Conservation (phyloP, 2,797 vertebrate genomes). For the Muscicapa striata region DNA sequence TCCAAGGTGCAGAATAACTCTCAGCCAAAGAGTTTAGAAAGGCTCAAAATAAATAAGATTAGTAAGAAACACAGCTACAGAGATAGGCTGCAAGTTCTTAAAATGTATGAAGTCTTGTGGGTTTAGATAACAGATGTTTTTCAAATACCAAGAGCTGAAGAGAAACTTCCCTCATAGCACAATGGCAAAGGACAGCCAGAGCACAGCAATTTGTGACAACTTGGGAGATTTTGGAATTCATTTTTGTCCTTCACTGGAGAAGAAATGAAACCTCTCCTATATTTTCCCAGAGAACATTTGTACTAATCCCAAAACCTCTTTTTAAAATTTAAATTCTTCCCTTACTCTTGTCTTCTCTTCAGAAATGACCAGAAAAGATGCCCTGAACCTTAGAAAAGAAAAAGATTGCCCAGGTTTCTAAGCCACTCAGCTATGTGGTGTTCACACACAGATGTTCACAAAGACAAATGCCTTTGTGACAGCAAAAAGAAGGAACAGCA, state of each 20-base stretch:
- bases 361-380: neutral
- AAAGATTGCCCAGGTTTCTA: neutral
- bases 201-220: neutral
- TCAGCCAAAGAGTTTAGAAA: neutral
- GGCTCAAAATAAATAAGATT: neutral
- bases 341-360: neutral
- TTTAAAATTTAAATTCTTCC: neutral
- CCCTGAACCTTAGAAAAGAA: neutral
- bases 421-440: fast-evolving
- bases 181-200: neutral
- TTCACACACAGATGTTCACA: neutral
- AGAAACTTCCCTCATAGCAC: neutral
- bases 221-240: neutral
- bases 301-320: neutral
- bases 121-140: neutral
- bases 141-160: neutral
- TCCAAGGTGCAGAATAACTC: neutral
- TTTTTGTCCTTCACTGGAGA: neutral
- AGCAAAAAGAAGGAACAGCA: neutral
- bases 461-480: neutral
- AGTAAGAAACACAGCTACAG: neutral
- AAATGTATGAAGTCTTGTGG: neutral
- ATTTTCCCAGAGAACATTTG: neutral
- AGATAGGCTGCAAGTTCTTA: neutral
- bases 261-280: neutral